A percentile compares a stretch with the other conserved stretches of the same genome.
Evolutionary conservation across 1,140 invertebrate species (phyloP).

Genomic region (Nasonia longicornis): DNA sequence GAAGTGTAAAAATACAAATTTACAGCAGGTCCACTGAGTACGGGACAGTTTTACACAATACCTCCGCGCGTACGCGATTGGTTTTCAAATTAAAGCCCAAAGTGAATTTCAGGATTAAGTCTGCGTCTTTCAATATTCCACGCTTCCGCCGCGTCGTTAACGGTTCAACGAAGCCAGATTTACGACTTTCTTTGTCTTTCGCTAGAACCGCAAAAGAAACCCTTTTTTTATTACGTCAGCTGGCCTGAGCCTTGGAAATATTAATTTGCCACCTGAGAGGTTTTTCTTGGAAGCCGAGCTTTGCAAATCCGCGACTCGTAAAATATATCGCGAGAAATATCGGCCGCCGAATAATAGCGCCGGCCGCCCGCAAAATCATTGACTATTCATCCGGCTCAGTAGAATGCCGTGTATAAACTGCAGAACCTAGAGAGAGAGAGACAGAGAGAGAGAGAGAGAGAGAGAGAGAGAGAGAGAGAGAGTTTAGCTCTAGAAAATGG

Average conservation of each 20-base stretch:
- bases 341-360: background rate
- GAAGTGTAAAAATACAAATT: slow-evolving; percentile 22
- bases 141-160: background rate
- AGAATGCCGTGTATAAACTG: slow-evolving; percentile 9
- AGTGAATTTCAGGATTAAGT: slow-evolving; percentile 20
- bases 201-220: background rate
- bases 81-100: slow-evolving; percentile 22
- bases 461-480: too few relatives aligned
- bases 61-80: background rate
- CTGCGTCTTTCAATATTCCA: slow-evolving; percentile 14
- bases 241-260: background rate
- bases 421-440: background rate
- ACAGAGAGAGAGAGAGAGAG: background rate
- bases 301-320: background rate
- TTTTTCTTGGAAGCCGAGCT: background rate
- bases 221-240: slow-evolving; percentile 1
- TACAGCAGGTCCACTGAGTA: background rate
- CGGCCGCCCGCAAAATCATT: background rate
- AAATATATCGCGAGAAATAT: slow-evolving; percentile 13
- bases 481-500: background rate
- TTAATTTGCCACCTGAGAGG: slow-evolving; percentile 22
- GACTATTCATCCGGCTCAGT: slow-evolving; percentile 19
- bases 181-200: slow-evolving; percentile 27
- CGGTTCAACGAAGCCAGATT: slow-evolving; percentile 5
- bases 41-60: background rate